These are phyloP conservation scores for Aleiodes alternator DNA, from an alignment of 2,888 invertebrate species.

Conservation along the genomic window DNA sequence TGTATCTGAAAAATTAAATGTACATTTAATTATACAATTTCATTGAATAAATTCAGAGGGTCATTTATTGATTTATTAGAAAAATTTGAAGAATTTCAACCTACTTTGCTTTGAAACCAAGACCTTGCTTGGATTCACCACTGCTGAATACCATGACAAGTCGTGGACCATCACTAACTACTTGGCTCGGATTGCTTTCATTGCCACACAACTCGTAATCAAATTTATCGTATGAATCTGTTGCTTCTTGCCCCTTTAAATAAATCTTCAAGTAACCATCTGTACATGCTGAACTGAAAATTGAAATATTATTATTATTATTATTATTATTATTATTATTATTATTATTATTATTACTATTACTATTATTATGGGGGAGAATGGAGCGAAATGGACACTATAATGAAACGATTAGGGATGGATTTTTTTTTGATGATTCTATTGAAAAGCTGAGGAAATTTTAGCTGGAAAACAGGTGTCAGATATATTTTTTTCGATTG, in stretches of 20 bases:
- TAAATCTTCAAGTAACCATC: conserved; percentile 95
- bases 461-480: too few relatives aligned
- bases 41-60: neutral
- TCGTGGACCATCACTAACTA: conserved; percentile 93
- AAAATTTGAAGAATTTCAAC: conserved; percentile 32
- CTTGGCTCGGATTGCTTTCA: conserved; percentile 84
- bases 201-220: conserved; percentile 95
- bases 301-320: neutral
- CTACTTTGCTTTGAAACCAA: conserved; percentile 92
- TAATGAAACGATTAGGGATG: too few relatives aligned
- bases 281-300: conserved; percentile 81
- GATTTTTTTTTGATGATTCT: too few relatives aligned
- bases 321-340: too few relatives aligned
- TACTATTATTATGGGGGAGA: too few relatives aligned
- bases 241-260: conserved; percentile 93
- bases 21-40: neutral
- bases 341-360: too few relatives aligned
- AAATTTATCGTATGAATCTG: conserved; percentile 94
- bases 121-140: conserved; percentile 88
- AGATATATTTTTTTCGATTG: too few relatives aligned
- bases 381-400: too few relatives aligned
- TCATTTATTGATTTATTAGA: conserved; percentile 3
- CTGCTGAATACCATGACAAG: conserved; percentile 97
- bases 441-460: too few relatives aligned
- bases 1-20: conserved; percentile 68